Evolutionary conservation across 2,888 invertebrate genomes (phyloP).

Genomic region (Beris chalybata): DNA sequence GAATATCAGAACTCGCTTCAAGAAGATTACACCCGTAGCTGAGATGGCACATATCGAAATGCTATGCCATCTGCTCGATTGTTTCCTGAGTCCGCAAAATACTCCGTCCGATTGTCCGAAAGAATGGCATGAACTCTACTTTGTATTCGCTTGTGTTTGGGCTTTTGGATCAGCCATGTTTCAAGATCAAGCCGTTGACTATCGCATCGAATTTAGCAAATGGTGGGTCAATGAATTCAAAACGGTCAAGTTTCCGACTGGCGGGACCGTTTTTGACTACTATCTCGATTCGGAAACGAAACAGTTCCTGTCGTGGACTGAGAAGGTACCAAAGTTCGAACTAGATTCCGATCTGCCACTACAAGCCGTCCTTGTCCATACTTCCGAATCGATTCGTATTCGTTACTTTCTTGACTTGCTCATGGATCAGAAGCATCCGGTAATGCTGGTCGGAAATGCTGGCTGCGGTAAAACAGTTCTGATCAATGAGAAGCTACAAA

Average conservation of each 20-base stretch:
- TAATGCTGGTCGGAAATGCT: conserved; percentile 92
- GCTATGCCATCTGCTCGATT: conserved; percentile 86
- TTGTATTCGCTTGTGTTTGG: conserved; percentile 95
- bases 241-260: conserved; percentile 85
- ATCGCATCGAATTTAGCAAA: conserved; percentile 85
- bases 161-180: conserved; percentile 97
- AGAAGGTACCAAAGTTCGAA: conserved; percentile 86
- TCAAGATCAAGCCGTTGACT: conserved; percentile 84
- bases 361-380: conserved; percentile 91
- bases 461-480: conserved; percentile 93
- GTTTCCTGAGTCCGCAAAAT: conserved; percentile 79
- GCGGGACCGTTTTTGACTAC: conserved; percentile 94
- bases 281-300: conserved; percentile 90
- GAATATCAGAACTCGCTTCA: conserved; percentile 82
- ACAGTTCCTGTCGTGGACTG: conserved; percentile 87
- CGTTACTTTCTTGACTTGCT: conserved; percentile 86
- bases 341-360: conserved; percentile 88
- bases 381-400: conserved; percentile 88
- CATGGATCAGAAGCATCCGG: conserved; percentile 85
- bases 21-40: conserved; percentile 92
- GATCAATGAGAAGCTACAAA: conserved; percentile 70
- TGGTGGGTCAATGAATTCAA: conserved; percentile 99
- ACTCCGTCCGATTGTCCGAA: conserved; percentile 88
- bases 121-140: conserved; percentile 93
- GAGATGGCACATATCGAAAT: conserved; percentile 94